These are phyloP conservation scores for Drosophila setifemur DNA, from an alignment of 1,140 invertebrate species.

Conservation along the genomic window DNA sequence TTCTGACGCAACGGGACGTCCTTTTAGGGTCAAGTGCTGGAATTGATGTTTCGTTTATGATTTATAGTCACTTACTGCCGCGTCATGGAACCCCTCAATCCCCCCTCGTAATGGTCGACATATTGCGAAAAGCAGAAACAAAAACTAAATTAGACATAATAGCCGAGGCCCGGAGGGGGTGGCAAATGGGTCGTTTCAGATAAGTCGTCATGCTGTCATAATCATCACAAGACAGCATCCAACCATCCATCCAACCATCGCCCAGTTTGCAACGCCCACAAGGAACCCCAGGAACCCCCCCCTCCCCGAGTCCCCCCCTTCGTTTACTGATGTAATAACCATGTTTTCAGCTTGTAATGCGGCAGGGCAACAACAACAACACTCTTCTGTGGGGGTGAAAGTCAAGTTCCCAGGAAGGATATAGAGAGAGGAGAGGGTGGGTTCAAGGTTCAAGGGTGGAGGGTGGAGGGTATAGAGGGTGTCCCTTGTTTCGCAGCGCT, in stretches of 20 bases:
- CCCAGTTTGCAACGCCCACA: constrained; percentile 73
- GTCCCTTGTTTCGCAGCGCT: constrained; percentile 27
- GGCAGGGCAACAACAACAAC: constrained; percentile 61
- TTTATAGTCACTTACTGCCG: constrained; percentile 73
- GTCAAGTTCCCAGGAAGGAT: constrained; percentile 38
- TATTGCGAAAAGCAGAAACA: constrained; percentile 76
- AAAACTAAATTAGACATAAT: constrained; percentile 72
- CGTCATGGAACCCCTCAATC: constrained; percentile 51
- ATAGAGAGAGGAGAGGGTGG: neutral
- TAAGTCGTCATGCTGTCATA: constrained; percentile 80
- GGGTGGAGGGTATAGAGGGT: no score
- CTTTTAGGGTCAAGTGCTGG: constrained; percentile 79
- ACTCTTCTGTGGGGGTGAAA: constrained; percentile 57
- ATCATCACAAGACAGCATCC: constrained; percentile 77
- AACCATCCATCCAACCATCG: constrained; percentile 70
- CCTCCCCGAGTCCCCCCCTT: neutral
- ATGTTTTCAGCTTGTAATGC: constrained; percentile 82
- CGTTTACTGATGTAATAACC: constrained; percentile 81
- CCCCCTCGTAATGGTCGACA: constrained; percentile 61
- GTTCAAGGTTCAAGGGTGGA: constrained; percentile 22
- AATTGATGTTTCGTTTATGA: constrained; percentile 82
- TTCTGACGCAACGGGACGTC: constrained; percentile 25
- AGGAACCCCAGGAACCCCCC: constrained; percentile 15
- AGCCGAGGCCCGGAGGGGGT: constrained; percentile 7
- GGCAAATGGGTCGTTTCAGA: constrained; percentile 37